Percentiles rank a stretch among this genome's conserved stretches.
These are phyloP conservation scores for Anthoscopus minutus DNA, from an alignment of 2,113 vertebrate species.

Conservation along the genomic window DNA sequence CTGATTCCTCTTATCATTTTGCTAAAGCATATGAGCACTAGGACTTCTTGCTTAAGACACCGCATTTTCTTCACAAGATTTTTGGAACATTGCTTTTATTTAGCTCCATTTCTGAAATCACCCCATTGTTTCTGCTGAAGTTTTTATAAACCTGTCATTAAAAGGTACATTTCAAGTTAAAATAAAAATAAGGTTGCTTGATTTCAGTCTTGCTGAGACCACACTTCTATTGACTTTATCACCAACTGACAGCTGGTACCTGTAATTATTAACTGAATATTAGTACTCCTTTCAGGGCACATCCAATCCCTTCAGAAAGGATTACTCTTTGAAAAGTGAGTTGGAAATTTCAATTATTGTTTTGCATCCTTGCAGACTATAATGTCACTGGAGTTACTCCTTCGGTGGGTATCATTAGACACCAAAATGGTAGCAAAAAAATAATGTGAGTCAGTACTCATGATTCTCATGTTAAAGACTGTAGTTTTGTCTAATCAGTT, in stretches of 20 bases:
- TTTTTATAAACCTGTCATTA: neutral
- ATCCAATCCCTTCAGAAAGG: neutral
- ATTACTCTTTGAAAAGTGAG: neutral
- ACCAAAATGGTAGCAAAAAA: neutral
- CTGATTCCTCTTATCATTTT: neutral
- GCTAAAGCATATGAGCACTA: neutral
- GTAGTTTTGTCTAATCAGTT: neutral
- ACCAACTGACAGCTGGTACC: neutral
- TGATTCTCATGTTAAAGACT: neutral
- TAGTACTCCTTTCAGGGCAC: neutral
- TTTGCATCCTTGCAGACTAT: neutral
- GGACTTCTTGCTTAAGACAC: neutral
- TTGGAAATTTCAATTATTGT: neutral
- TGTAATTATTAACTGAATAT: neutral
- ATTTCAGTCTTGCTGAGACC: neutral
- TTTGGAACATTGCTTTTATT: neutral
- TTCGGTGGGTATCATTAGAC: neutral
- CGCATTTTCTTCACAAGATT: neutral
- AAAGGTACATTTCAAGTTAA: neutral
- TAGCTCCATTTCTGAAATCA: neutral
- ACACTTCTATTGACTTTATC: neutral
- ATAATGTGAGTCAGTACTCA: neutral
- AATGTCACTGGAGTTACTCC: neutral
- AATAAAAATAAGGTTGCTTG: neutral
- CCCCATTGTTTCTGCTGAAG: neutral